phyloP scores from a whole-genome alignment of 1,140 invertebrate genomes.

The Sminthurinus signatus region DNA sequence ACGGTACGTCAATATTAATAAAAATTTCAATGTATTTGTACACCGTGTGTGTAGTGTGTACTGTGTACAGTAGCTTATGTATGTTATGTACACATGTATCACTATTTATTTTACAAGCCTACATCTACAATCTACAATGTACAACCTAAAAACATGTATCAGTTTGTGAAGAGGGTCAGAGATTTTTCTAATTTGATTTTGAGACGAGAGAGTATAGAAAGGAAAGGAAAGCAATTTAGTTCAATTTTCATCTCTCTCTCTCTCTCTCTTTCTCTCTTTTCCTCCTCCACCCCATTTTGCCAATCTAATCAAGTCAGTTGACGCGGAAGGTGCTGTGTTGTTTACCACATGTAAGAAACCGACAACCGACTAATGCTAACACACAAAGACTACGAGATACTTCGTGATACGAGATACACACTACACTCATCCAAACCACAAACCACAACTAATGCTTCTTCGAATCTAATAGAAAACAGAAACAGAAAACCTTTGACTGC shows the following conservation, averaged over 20 bases:
- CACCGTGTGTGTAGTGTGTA: no score
- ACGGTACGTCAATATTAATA: no score
- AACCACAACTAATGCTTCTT: slow-evolving; percentile 5
- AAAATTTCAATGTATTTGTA: no score
- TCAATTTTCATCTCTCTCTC: slow-evolving; percentile 17
- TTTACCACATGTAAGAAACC: slow-evolving; percentile 8
- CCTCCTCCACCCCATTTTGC: slow-evolving; percentile 15
- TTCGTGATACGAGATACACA: not conserved
- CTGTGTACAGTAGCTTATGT: no score
- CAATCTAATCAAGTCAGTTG: slow-evolving; percentile 22
- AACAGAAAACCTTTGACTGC: no score
- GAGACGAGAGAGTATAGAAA: not conserved
- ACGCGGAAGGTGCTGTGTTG: slow-evolving; percentile 15
- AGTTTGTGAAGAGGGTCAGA: not conserved
- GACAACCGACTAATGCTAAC: not conserved
- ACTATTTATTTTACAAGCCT: no score
- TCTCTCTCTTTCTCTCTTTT: no score
- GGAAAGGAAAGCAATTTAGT: slow-evolving; percentile 15
- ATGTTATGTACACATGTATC: no score
- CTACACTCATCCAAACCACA: no score
- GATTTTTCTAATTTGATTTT: slow-evolving; percentile 16
- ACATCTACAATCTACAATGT: no score
- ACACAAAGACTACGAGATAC: not conserved
- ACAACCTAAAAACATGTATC: not conserved
- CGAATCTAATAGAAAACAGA: not conserved